Evolutionary conservation across 2,113 vertebrate genomes (phyloP), one percentile per base, ranked within the genome.

Genomic region (Cynopterus brachyotis): DNA sequence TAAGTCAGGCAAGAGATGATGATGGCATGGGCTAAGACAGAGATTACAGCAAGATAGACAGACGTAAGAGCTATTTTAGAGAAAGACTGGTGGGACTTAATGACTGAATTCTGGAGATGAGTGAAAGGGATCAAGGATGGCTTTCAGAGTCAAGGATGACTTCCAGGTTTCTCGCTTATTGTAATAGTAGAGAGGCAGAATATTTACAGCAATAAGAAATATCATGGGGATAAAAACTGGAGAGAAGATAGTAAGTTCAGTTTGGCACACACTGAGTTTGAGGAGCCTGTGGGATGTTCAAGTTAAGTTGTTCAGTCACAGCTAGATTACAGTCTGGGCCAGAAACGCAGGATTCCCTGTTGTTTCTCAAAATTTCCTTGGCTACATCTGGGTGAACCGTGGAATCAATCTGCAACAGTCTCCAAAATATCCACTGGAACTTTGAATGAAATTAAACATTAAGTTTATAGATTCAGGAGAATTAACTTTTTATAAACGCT

Each of bases 401-500:
- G 72, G 30, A 94, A 82, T 84, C 67, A 92, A 92, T 64, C 60
- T 95, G 78, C 67, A 72, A 94, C 53, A 75, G 35, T 89, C 79
- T 75, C 57, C 67, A 93, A 93, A 88, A 85, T 89, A 95, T 37
- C 40, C 67, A 92, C 19, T 89, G 42, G 79, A 81, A 96, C 92
- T 94, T 19, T 96, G 28, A 92, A 73, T 72, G 53, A 10, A 89
- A 84, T 64, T 50, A 50, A 79, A 55, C 37, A 91, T 24, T 91
- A 94, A 95, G 89, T 94, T 35, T 94, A 81, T 11, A 72, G 73
- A 90, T 73, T 95, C 75, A 92, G 76, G 47, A 91, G 50, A 96
- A 92, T 75, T 92, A 70, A 66, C 70, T 93, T 94, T 40, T 92
- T 89, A 40, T 60, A 85, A 83, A 79, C 9, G 24, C 0, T 97